Evolutionary conservation across 2,888 invertebrate genomes (phyloP), one percentile per base, ranked within the genome.

Genomic region (Glaucopsyche alexis): DNA sequence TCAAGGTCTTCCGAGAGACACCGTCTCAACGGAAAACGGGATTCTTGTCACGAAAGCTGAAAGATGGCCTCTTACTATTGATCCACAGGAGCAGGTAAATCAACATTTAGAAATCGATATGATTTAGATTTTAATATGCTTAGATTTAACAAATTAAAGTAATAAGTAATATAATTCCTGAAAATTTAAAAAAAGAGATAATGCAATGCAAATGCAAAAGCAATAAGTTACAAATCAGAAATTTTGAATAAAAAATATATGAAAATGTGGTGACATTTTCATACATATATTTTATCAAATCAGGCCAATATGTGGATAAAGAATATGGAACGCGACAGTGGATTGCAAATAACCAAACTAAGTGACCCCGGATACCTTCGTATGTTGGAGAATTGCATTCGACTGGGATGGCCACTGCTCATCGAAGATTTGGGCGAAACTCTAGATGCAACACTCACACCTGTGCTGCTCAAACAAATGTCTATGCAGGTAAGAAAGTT

Each of bases 261-360:
- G 2, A 29, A 29, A 1, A 29, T 29, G 2, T 29, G 29, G 29
- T 29, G 29, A 29, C 1, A 29, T 29, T 29, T 29, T 29, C 29
- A 29, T 29, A 29, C 29, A 29, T 11, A 60, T 60, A 13, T 60
- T 29, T 29, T 40, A 72, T 79, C 16, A 52, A 60, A 45, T 67
- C 71, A 96, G 95, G 98, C 98, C 0, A 98, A 97, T 88, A 95
- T 97, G 75, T 98, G 98, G 98, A 96, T 98, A 73, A 95, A 96
- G 75, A 97, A 96, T 84, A 96, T 98, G 96, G 98, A 98, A 85
- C 94, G 94, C 29, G 90, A 94, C 0, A 96, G 96, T 80, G 95
- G 95, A 71, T 87, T 98, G 40, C 94, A 95, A 80, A 94, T 98
- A 40, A 94, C 96, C 42, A 98, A 98, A 88, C 93, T 98, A 79